phyloP scores from a whole-genome alignment of 2,113 vertebrate genomes.

The Serinus canaria region DNA sequence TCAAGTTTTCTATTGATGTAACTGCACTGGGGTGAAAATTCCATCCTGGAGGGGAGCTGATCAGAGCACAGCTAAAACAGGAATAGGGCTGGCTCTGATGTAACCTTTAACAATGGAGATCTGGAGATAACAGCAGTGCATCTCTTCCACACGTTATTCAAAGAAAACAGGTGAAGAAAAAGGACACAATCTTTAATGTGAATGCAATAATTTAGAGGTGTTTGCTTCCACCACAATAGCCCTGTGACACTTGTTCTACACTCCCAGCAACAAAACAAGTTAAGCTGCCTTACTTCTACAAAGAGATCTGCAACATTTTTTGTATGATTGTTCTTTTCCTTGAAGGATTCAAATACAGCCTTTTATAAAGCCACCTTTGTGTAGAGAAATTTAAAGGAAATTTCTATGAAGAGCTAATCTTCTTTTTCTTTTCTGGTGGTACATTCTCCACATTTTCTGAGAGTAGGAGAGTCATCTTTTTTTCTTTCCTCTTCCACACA shows the following conservation, averaged over 20 bases:
- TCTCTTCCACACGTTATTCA: not conserved
- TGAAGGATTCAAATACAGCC: not conserved
- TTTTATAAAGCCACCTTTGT: not conserved
- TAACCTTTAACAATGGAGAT: not conserved
- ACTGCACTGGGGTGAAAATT: not conserved
- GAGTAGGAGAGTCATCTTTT: not conserved
- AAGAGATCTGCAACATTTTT: not conserved
- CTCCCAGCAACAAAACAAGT: not conserved
- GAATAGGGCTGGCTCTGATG: not conserved
- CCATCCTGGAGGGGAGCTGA: not conserved
- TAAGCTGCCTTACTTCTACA: not conserved
- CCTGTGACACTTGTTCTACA: not conserved
- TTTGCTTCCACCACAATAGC: not conserved
- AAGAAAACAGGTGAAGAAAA: not conserved
- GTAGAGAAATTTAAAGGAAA: not conserved
- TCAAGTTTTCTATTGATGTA: not conserved
- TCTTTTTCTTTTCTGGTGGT: not conserved
- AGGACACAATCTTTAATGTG: not conserved
- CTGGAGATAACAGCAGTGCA: not conserved
- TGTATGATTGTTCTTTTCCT: not conserved
- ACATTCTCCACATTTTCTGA: constrained; percentile 3
- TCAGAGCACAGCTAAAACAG: not conserved
- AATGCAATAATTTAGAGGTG: not conserved
- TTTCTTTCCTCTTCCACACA: not conserved
- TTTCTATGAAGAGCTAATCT: not conserved